Conservation (phyloP, 2,888 invertebrate genomes). For the Eilema sororculum region DNA sequence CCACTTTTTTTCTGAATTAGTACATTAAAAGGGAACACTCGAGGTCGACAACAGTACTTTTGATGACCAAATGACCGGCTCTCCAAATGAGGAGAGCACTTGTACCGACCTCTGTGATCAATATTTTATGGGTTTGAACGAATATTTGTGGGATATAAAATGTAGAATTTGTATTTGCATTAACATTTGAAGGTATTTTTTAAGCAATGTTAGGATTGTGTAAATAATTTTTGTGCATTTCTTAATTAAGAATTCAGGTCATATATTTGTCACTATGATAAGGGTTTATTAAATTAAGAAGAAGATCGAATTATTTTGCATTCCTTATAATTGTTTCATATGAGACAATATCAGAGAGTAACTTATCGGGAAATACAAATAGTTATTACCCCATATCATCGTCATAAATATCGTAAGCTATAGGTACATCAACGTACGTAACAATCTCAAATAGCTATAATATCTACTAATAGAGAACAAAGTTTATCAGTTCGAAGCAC, state of each 20-base stretch:
- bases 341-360: neutral
- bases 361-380: neutral
- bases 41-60: conserved; percentile 60
- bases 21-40: conserved; percentile 55
- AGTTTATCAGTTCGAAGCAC: conserved; percentile 69
- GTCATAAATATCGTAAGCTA: neutral
- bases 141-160: neutral
- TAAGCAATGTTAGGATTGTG: neutral
- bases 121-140: conserved; percentile 38
- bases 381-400: neutral
- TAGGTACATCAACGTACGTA: conserved; percentile 20
- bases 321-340: neutral
- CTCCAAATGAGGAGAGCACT: conserved; percentile 58
- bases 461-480: conserved; percentile 41
- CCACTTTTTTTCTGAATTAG: conserved; percentile 53
- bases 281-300: neutral
- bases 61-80: conserved; percentile 67
- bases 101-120: conserved; percentile 60
- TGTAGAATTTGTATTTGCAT: neutral
- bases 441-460: conserved; percentile 25
- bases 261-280: neutral
- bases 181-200: neutral
- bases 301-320: no score
- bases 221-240: neutral
- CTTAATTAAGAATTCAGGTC: neutral